Evolutionary conservation across 1,140 invertebrate genomes (phyloP).

Genomic region (Diachasma alloeum): DNA sequence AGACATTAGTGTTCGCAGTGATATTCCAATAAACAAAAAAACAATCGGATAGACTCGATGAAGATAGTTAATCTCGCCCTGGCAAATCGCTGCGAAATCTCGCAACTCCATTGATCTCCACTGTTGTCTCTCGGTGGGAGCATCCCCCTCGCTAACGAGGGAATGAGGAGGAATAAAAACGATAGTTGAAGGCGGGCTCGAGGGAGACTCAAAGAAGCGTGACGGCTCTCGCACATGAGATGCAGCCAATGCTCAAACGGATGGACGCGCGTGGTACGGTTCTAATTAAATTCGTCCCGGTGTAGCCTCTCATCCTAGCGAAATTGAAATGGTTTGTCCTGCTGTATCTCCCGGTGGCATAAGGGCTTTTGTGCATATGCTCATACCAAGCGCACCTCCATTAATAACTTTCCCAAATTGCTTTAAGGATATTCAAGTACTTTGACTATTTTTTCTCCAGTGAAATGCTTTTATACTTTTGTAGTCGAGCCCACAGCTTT

Average conservation of each 20-base stretch:
- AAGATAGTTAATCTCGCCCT: not conserved
- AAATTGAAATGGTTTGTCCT: not conserved
- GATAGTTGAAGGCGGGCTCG: not conserved
- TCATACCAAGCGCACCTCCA: no score
- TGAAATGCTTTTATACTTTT: no score
- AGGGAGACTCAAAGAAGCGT: not conserved
- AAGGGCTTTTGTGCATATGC: not conserved
- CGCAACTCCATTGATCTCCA: not conserved
- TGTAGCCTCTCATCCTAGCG: not conserved
- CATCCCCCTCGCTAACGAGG: not conserved
- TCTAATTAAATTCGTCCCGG: conserved; percentile 35
- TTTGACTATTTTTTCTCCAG: no score
- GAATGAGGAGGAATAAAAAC: not conserved
- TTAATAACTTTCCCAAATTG: not conserved
- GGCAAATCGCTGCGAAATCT: not conserved
- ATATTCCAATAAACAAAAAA: no score
- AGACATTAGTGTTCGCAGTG: no score
- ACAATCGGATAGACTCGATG: no score
- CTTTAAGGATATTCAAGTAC: no score
- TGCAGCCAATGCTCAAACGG: conserved; percentile 22
- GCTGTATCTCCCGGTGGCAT: not conserved
- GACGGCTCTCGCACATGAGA: conserved; percentile 17
- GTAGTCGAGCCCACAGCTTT: no score
- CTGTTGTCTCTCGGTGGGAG: no score
- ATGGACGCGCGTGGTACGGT: conserved; percentile 3